Evolutionary conservation across 2,113 vertebrate genomes (phyloP), one percentile per base, ranked within the genome.

Genomic region (Elanus axillaris): DNA sequence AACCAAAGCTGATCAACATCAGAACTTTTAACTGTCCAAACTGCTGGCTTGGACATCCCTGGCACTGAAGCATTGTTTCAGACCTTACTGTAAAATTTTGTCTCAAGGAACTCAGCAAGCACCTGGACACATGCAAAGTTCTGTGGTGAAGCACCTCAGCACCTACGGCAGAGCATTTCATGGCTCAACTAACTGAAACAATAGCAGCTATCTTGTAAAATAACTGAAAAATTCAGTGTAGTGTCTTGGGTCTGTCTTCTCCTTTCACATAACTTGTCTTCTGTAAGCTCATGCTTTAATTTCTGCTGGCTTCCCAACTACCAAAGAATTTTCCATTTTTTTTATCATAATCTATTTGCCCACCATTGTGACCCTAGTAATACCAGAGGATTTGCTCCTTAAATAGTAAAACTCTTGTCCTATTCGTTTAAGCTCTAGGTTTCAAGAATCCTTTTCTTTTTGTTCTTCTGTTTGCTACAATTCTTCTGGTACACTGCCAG

Each of bases 31-130:
- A 89, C 16, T n/a, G n/a, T n/a, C n/a, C n/a, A n/a, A n/a, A n/a
- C 8, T 53, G 11, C 38, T 48, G 7, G 0, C 53, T 66, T 62
- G 68, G 59, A 58, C 42, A 58, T 18, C 0, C 0, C 9, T 43
- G 32, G 8, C 13, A n/a, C 21, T n/a, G 14, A 66, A 60, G 21
- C 11, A 8, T 56, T 79, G 16, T 52, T 72, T 94, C 58, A 86
- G 50, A 73, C 10, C 3, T 53, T 36, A 17, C 9, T 74, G 32
- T 42, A 78, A 42, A 85, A 59, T 42, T 73, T 17, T 15, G n/a
- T 77, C 13, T 15, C 2, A 2, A 84, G 23, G 68, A 48, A 48
- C 47, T 69, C 1, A 0, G 23, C 16, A 43, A 88, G 27, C 21
- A 26, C 19, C 31, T 84, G 47, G 15, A 36, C 25, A 31, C 2